Conservation (phyloP, 2,113 vertebrate genomes). For the Eudyptes chrysolophus region DNA sequence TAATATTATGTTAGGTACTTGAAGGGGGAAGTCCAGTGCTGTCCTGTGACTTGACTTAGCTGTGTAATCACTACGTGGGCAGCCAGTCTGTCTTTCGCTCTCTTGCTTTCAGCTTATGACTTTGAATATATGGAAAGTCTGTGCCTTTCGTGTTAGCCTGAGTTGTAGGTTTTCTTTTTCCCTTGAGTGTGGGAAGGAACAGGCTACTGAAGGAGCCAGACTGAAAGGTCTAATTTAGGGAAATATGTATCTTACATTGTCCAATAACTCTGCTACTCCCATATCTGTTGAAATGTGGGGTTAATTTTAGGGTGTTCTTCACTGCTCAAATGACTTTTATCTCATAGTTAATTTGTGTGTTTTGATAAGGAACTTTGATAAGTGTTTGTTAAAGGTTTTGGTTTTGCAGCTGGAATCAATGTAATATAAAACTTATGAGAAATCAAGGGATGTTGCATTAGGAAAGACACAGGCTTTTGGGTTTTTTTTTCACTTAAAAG, state of each 20-base stretch:
- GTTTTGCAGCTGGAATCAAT: not conserved
- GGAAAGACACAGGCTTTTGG: not conserved
- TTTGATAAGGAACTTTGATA: not conserved
- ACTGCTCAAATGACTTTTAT: not conserved
- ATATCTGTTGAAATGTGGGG: not conserved
- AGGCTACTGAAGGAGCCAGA: not conserved
- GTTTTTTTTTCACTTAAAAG: not conserved
- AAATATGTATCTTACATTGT: not conserved
- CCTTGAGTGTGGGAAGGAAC: not conserved
- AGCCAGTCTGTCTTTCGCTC: not conserved
- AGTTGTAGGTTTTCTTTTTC: not conserved
- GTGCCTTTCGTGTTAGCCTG: not conserved
- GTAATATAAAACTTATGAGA: not conserved
- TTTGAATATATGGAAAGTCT: not conserved
- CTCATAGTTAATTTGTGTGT: not conserved
- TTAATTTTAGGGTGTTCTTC: not conserved
- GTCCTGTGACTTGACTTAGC: not conserved
- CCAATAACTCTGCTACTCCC: not conserved
- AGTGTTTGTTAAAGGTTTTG: not conserved
- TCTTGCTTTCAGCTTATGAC: not conserved
- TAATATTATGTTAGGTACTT: not conserved
- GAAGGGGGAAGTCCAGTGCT: rapidly evolving
- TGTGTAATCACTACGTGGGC: not conserved
- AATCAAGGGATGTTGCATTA: not conserved
- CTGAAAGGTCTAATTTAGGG: not conserved